Evolutionary conservation across 2,797 vertebrate species (phyloP).

Genomic region (Amazona finschi): DNA sequence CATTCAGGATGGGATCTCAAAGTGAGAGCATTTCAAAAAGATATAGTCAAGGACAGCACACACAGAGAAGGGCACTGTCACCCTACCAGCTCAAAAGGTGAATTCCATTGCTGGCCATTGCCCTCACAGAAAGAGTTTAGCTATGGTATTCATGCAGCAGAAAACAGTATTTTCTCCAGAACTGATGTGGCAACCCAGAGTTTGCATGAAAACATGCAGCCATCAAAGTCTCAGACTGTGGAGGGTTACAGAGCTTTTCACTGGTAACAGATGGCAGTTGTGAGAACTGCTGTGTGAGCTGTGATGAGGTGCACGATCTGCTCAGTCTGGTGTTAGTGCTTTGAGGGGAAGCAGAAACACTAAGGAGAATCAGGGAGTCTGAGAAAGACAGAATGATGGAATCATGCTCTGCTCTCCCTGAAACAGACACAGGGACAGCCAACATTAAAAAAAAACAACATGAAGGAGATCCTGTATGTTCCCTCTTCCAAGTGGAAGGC

Average conservation of each 20-base stretch:
- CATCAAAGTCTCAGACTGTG: neutral
- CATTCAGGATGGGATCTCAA: neutral
- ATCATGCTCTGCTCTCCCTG: neutral
- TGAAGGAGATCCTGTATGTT: neutral
- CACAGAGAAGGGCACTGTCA: neutral
- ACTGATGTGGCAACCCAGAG: neutral
- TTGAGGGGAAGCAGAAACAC: neutral
- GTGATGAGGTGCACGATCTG: neutral
- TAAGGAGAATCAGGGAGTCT: neutral
- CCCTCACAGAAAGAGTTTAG: neutral
- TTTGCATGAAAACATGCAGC: neutral
- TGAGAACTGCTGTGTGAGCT: neutral
- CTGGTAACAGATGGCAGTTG: neutral
- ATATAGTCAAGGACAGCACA: neutral
- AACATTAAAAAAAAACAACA: neutral
- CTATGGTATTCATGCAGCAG: neutral
- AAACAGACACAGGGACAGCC: neutral
- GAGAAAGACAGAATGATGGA: neutral
- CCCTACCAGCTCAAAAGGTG: neutral
- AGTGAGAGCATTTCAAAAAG: neutral
- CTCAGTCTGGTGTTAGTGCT: neutral
- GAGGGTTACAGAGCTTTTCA: neutral
- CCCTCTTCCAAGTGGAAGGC: neutral
- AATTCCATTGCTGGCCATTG: neutral
- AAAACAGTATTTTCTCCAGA: neutral